phyloP scores from a whole-genome alignment of 2,113 vertebrate species.

The Ariopsis seemanni region DNA sequence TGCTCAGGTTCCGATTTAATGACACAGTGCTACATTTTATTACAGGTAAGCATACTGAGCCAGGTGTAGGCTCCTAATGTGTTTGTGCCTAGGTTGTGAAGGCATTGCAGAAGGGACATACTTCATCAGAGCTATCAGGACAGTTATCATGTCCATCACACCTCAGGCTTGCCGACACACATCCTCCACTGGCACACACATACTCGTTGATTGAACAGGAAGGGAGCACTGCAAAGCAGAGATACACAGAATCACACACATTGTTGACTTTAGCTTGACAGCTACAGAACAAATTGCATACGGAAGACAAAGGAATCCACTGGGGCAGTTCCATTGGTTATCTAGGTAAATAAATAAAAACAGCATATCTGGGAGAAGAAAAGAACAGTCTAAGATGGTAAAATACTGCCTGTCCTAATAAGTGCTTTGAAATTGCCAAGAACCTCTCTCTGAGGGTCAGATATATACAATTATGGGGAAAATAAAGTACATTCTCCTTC shows the following conservation, averaged over 20 bases:
- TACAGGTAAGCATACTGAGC: background rate
- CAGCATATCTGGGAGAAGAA: background rate
- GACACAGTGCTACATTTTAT: background rate
- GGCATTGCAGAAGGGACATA: conserved; percentile 63
- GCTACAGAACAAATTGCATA: conserved; percentile 30
- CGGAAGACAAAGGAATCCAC: background rate
- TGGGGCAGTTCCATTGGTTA: background rate
- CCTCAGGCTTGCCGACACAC: conserved; percentile 85
- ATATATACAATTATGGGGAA: no score
- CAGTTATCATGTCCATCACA: conserved; percentile 94
- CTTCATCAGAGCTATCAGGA: conserved; percentile 94
- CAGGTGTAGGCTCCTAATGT: conserved; percentile 12
- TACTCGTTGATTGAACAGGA: conserved; percentile 93
- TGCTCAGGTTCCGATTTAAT: background rate
- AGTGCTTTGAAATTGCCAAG: background rate
- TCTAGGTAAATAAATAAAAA: background rate
- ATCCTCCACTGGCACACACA: conserved; percentile 86
- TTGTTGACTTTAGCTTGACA: conserved; percentile 26
- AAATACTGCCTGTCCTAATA: background rate
- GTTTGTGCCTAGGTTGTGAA: conserved; percentile 14
- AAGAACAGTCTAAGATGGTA: background rate
- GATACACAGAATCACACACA: conserved; percentile 34
- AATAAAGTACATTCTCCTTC: no score
- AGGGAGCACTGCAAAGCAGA: conserved; percentile 75
- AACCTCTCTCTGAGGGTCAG: background rate